Percentiles rank a stretch among this genome's conserved stretches.
phyloP scores from a whole-genome alignment of 2,888 invertebrate species.

The Strigamia maritima region DNA sequence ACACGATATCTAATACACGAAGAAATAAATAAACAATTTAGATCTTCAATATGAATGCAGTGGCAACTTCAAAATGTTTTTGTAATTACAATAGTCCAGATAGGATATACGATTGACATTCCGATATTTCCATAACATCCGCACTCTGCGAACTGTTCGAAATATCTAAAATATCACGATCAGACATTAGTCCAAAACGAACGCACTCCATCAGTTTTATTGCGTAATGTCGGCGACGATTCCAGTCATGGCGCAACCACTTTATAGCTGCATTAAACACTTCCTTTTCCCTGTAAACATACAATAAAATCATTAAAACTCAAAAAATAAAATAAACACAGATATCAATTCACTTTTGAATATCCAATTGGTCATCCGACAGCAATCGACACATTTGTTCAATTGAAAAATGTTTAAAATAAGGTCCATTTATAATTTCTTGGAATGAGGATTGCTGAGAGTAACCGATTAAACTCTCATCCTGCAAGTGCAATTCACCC shows the following conservation, averaged over 20 bases:
- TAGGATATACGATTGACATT: background rate
- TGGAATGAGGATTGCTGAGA: background rate
- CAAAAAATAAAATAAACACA: background rate
- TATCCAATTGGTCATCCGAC: background rate
- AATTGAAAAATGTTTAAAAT: background rate
- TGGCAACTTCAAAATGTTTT: background rate
- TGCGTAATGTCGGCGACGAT: background rate
- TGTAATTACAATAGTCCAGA: background rate
- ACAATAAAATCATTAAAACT: background rate
- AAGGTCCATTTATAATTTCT: background rate
- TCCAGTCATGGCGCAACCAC: conserved; percentile 24
- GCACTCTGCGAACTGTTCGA: background rate
- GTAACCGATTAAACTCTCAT: background rate
- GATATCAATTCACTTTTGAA: background rate
- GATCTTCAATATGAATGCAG: no score
- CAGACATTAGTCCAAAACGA: conserved; percentile 29
- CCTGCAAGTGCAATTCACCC: background rate
- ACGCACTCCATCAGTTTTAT: background rate
- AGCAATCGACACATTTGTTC: background rate
- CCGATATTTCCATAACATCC: background rate
- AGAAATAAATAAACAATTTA: background rate
- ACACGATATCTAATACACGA: background rate
- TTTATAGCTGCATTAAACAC: conserved; percentile 25
- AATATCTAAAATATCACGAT: conserved; percentile 26
- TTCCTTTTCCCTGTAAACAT: conserved; percentile 25